These are phyloP conservation scores for Apeira syringaria DNA, from an alignment of 2,888 invertebrate genomes.

Conservation along the genomic window DNA sequence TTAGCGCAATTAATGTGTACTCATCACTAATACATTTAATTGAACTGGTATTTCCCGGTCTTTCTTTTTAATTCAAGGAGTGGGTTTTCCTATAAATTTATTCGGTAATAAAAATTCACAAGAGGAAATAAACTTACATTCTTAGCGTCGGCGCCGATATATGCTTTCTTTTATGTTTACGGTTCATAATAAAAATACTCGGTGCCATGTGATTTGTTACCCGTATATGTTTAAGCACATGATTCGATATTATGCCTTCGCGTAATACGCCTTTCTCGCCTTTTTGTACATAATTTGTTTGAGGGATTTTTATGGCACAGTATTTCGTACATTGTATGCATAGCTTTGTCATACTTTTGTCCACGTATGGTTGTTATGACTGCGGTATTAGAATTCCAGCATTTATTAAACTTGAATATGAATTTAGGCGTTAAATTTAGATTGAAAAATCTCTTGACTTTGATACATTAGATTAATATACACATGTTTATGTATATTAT, in stretches of 20 bases:
- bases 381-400: too few species aligned
- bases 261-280: conserved; percentile 15
- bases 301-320: conserved; percentile 9
- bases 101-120: conserved; percentile 32
- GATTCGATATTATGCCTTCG: conserved; percentile 23
- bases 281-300: conserved; percentile 7
- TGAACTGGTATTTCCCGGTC: too few species aligned
- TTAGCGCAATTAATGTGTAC: too few species aligned
- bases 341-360: conserved; percentile 7
- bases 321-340: conserved; percentile 8
- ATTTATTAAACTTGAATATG: too few species aligned
- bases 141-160: conserved; percentile 27
- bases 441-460: too few species aligned
- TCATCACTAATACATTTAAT: too few species aligned
- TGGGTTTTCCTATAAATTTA: conserved; percentile 25
- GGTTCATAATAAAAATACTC: conserved; percentile 32
- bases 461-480: too few species aligned
- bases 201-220: conserved; percentile 29
- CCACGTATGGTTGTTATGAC: too few species aligned
- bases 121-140: conserved; percentile 32
- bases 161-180: conserved; percentile 32
- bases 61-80: conserved; percentile 22
- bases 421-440: too few species aligned
- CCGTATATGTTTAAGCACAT: conserved; percentile 22
- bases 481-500: too few species aligned